Conservation (phyloP, 1,140 invertebrate species). For the Drosophila serrata region DNA sequence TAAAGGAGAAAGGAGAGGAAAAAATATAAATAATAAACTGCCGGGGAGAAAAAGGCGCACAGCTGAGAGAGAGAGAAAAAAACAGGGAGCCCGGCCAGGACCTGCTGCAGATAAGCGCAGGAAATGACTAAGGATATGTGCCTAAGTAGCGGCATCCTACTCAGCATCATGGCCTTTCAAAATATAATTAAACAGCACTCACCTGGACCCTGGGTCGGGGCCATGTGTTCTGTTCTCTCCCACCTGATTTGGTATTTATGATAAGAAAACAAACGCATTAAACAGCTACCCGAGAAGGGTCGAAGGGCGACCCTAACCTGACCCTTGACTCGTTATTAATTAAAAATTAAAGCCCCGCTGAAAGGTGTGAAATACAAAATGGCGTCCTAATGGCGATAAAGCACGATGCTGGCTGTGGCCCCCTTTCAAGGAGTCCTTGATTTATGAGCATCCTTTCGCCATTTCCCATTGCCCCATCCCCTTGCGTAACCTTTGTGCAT, state of each 20-base stretch:
- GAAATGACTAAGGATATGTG: constrained; percentile 82
- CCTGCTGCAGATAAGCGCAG: constrained; percentile 72
- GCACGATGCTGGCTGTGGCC: constrained; percentile 50
- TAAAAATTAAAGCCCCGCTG: constrained; percentile 81
- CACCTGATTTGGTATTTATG: constrained; percentile 81
- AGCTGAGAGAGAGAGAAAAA: neutral
- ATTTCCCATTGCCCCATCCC: neutral
- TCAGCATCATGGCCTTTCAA: constrained; percentile 51
- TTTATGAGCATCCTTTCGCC: constrained; percentile 60
- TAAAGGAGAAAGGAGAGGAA: constrained; percentile 35
- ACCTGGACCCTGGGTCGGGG: constrained; percentile 37
- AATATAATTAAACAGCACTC: constrained; percentile 80
- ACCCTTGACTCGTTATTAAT: constrained; percentile 78
- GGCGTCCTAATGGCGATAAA: constrained; percentile 77
- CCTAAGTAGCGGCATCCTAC: constrained; percentile 78
- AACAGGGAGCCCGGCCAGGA: constrained; percentile 18
- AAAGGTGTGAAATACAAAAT: constrained; percentile 83
- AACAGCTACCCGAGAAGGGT: constrained; percentile 31
- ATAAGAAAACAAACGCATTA: constrained; percentile 84
- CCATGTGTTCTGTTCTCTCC: constrained; percentile 61
- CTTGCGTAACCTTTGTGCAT: constrained; percentile 53
- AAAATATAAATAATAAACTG: constrained; percentile 80
- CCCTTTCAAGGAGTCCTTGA: constrained; percentile 57
- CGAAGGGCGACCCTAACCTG: constrained; percentile 64
- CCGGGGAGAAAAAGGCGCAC: constrained; percentile 16